A percentile compares a stretch with the other conserved stretches of the same genome.
Evolutionary conservation across 2,888 invertebrate genomes (phyloP).

Genomic region (Rhopalosiphum nymphaeae): DNA sequence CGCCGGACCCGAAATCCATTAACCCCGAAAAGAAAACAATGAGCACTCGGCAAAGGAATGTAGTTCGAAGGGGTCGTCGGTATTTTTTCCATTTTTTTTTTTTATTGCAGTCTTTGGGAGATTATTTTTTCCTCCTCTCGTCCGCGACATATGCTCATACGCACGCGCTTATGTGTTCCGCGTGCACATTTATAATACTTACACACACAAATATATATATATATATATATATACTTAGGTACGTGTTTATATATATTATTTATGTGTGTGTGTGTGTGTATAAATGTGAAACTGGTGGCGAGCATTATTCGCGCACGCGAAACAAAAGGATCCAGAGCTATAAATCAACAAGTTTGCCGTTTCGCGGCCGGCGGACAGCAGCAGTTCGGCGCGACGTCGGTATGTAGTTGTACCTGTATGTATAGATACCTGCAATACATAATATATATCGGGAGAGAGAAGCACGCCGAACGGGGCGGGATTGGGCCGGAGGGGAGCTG

Average conservation of each 20-base stretch:
- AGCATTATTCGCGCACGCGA: constrained; percentile 53
- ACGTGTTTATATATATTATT: background rate
- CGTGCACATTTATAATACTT: background rate
- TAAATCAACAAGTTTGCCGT: constrained; percentile 56
- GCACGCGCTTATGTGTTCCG: background rate
- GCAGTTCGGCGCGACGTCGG: background rate
- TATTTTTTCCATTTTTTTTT: constrained; percentile 19
- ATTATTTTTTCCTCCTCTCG: constrained; percentile 21
- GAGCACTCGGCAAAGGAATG: constrained; percentile 61
- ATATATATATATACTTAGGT: background rate
- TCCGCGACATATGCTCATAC: background rate
- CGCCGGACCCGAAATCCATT: constrained; percentile 64
- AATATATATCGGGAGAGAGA: background rate
- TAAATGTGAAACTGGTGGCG: constrained; percentile 50
- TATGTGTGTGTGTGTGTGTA: background rate
- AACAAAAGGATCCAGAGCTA: constrained; percentile 58
- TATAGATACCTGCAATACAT: background rate
- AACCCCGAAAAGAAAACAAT: constrained; percentile 65
- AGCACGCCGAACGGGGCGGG: background rate
- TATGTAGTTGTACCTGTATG: background rate
- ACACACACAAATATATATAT: background rate
- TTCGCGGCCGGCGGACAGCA: constrained; percentile 38
- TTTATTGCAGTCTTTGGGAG: constrained; percentile 28
- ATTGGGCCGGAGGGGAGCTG: constrained; percentile 6
- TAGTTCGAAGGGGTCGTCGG: constrained; percentile 63